A percentile compares a stretch with the other conserved stretches of the same genome.
Conservation (phyloP, 2,113 vertebrate genomes). For the Myotis brandtii region DNA sequence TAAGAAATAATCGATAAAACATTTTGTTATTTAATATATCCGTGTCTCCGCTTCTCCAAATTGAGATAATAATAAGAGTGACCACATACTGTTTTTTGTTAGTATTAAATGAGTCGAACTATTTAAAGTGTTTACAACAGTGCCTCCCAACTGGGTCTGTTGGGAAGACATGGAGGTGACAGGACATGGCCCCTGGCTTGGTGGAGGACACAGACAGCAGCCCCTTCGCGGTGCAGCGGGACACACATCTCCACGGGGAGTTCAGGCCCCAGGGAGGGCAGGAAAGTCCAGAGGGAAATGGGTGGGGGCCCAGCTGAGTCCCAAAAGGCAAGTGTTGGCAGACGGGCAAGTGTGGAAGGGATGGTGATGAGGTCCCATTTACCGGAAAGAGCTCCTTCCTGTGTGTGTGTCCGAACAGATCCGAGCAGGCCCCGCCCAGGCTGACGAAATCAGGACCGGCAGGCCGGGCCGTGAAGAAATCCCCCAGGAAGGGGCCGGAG, state of each 20-base stretch:
- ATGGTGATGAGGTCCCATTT: accelerated
- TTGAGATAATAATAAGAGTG: background rate
- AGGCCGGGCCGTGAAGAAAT: background rate
- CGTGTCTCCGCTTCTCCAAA: background rate
- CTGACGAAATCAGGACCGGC: background rate
- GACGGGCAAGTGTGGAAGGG: background rate
- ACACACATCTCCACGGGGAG: accelerated
- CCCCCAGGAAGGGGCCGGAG: background rate
- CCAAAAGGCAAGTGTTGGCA: background rate
- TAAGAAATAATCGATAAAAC: background rate
- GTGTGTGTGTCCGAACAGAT: constrained; percentile 49
- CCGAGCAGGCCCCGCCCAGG: background rate
- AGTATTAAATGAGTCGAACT: background rate
- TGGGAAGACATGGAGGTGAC: too few relatives aligned
- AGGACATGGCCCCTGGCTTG: background rate
- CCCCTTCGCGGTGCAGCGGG: accelerated
- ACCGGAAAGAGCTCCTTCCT: constrained; percentile 27
- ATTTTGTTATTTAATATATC: background rate
- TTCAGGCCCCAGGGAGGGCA: too few relatives aligned
- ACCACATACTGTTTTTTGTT: background rate
- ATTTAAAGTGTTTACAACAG: background rate
- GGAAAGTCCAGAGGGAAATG: accelerated
- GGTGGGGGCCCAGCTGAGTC: background rate
- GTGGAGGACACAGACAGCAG: background rate
- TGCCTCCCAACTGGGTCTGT: background rate